A percentile compares a stretch with the other conserved stretches of the same genome.
phyloP scores from a whole-genome alignment of 1,140 invertebrate genomes.

The Nymphalis io region DNA sequence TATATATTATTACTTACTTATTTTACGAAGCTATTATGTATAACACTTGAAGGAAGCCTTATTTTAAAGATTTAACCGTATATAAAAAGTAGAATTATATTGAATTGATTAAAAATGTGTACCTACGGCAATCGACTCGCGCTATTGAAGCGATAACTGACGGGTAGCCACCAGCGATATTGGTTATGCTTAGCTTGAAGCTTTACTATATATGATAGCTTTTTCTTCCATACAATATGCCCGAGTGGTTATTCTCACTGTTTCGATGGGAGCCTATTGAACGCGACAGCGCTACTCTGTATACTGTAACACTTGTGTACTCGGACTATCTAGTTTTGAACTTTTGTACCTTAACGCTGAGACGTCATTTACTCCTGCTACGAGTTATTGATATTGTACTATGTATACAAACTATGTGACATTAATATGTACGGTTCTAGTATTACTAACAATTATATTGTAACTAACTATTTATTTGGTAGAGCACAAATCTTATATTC shows the following conservation, averaged over 20 bases:
- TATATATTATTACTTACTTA: slow-evolving; percentile 1
- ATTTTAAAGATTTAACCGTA: no score
- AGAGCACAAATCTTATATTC: slow-evolving; percentile 19
- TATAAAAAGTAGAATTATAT: no score
- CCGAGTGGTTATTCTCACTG: background rate
- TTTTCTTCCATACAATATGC: background rate
- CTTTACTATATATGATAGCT: background rate
- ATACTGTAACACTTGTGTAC: background rate
- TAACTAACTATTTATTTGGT: slow-evolving; percentile 16
- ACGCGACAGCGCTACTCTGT: background rate
- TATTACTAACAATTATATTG: slow-evolving; percentile 11
- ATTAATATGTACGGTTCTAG: background rate
- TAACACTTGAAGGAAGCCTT: background rate
- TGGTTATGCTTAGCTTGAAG: background rate
- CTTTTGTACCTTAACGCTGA: slow-evolving; percentile 19
- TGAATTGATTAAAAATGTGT: no score
- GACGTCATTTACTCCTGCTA: slow-evolving; percentile 20
- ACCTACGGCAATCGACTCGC: no score
- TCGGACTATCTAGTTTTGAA: slow-evolving; percentile 13
- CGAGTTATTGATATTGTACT: background rate
- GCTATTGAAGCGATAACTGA: no score
- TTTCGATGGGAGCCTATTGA: background rate
- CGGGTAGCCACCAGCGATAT: background rate
- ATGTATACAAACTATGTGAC: background rate
- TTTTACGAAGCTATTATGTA: background rate